phyloP scores from a whole-genome alignment of 30 jellyfish, hydroid and myxozoan species.

The Sanderia malayensis region DNA sequence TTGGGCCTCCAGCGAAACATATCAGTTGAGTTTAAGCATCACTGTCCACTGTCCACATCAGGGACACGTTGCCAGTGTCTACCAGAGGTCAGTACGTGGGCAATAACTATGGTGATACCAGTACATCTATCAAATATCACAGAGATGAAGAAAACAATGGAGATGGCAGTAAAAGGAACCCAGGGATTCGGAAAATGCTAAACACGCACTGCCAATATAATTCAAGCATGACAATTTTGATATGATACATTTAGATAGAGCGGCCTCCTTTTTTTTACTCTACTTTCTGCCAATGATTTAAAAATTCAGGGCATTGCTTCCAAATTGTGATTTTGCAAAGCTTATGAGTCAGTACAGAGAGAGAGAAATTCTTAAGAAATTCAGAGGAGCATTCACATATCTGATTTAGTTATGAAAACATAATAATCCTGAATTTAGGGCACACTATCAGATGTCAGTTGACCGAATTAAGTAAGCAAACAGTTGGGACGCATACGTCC shows the following conservation, averaged over 20 bases:
- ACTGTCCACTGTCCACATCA: not conserved
- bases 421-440: not conserved
- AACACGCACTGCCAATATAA: not conserved
- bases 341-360: not conserved
- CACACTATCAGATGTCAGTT: not conserved
- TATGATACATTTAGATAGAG: no score
- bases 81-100: slow-evolving; percentile 9
- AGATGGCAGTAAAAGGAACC: not conserved
- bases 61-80: slow-evolving; percentile 7
- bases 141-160: not conserved
- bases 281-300: not conserved
- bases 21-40: slow-evolving; percentile 4
- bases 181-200: not conserved
- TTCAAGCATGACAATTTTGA: not conserved
- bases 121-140: not conserved
- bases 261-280: not conserved
- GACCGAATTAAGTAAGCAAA: not conserved
- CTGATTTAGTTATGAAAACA: not conserved
- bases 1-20: not conserved
- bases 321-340: not conserved
- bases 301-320: not conserved
- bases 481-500: slow-evolving; percentile 15
- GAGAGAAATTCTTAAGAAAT: not conserved
- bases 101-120: not conserved
- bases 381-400: not conserved